Evolutionary conservation across 2,888 invertebrate species (phyloP).

Genomic region (Antheraea assamensis): DNA sequence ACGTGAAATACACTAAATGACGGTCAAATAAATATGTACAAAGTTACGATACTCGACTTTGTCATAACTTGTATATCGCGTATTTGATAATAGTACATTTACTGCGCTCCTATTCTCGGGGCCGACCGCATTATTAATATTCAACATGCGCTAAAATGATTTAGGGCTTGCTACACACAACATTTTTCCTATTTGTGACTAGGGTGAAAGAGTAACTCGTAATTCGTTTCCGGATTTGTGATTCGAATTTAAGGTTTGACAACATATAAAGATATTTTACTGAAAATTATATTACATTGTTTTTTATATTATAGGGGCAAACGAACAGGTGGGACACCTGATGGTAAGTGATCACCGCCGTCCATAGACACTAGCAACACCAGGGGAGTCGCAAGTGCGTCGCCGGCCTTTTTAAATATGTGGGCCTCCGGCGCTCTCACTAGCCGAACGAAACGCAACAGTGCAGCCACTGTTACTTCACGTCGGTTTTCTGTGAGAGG

Average conservation of each 20-base stretch:
- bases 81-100: neutral
- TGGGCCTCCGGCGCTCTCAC: too few relatives aligned
- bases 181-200: slow-evolving; percentile 29
- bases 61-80: neutral
- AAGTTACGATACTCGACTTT: neutral
- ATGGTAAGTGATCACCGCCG: too few relatives aligned
- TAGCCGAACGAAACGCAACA: too few relatives aligned
- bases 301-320: too few relatives aligned
- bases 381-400: too few relatives aligned
- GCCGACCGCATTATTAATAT: slow-evolving; percentile 57
- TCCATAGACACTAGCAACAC: too few relatives aligned
- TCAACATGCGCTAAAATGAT: slow-evolving; percentile 64
- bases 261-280: neutral
- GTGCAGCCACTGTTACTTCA: too few relatives aligned
- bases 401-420: too few relatives aligned
- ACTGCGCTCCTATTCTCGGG: neutral
- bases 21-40: neutral
- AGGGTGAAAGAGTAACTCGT: neutral
- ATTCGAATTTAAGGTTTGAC: neutral
- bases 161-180: slow-evolving; percentile 43
- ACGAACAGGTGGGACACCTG: too few relatives aligned
- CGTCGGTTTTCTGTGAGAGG: too few relatives aligned
- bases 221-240: neutral
- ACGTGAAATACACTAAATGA: too few relatives aligned
- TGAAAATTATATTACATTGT: neutral